phyloP scores from a whole-genome alignment of 1,140 invertebrate genomes.

The Ladona fulva region DNA sequence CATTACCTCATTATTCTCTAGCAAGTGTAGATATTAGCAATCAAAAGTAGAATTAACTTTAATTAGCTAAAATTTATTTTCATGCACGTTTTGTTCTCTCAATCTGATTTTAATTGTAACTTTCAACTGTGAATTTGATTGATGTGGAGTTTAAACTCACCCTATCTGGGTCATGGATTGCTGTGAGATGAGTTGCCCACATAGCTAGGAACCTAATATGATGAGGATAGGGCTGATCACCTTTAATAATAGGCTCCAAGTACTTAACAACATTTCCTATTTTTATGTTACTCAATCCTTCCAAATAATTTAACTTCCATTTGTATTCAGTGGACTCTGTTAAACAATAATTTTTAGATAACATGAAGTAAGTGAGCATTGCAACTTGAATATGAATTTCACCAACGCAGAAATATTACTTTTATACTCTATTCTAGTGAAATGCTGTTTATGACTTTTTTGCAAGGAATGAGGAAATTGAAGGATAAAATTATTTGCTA shows the following conservation, averaged over 20 bases:
- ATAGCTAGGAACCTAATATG: constrained; percentile 49
- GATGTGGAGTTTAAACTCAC: constrained; percentile 29
- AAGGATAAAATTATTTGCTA: no score
- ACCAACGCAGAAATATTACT: no score
- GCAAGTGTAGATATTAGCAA: background rate
- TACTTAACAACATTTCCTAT: constrained; percentile 49
- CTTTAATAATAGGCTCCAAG: constrained; percentile 45
- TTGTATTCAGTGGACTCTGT: constrained; percentile 52
- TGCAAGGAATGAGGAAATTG: no score
- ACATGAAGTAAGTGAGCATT: constrained; percentile 22
- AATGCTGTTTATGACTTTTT: no score
- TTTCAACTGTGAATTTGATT: background rate
- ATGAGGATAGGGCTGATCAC: constrained; percentile 37
- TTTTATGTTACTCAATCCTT: constrained; percentile 54
- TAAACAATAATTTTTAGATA: constrained; percentile 24
- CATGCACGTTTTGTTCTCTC: background rate
- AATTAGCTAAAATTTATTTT: no score
- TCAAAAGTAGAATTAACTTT: background rate
- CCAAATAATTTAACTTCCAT: constrained; percentile 58
- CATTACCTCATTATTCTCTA: background rate
- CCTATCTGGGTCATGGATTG: constrained; percentile 42
- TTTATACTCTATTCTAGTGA: no score
- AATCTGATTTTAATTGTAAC: background rate
- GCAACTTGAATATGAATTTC: no score
- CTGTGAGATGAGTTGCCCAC: constrained; percentile 48